These are phyloP conservation scores for Allobates femoralis DNA, from an alignment of 2,797 vertebrate genomes.

Conservation along the genomic window DNA sequence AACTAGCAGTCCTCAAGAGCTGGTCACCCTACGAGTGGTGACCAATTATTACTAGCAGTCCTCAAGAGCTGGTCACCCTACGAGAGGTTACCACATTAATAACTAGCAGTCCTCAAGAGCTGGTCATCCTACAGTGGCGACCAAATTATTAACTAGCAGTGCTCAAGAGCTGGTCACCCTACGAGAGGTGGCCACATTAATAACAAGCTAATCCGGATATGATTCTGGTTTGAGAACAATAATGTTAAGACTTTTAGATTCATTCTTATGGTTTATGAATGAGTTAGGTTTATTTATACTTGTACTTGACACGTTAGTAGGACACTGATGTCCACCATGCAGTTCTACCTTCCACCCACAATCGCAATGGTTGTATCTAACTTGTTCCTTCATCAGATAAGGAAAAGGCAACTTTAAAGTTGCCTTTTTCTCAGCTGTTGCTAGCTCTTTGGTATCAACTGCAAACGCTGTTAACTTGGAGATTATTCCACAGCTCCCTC, in stretches of 20 bases:
- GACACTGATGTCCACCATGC: neutral
- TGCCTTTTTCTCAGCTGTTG: neutral
- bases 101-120: too few species aligned
- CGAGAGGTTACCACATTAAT: too few species aligned
- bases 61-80: too few species aligned
- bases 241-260: too few species aligned
- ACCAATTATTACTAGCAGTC: too few species aligned
- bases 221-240: neutral
- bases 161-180: too few species aligned
- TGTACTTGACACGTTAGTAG: neutral
- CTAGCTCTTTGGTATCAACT: constrained; percentile 17
- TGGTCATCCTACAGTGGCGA: too few species aligned
- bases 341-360: neutral
- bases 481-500: constrained; percentile 55
- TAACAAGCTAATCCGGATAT: neutral
- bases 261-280: neutral
- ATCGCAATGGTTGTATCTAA: neutral
- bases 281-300: neutral
- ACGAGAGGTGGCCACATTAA: neutral
- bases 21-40: too few species aligned
- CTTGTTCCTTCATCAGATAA: neutral
- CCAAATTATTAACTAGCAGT: too few species aligned
- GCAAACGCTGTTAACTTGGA: constrained; percentile 52
- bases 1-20: too few species aligned
- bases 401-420: neutral